Evolutionary conservation across 2,797 vertebrate genomes (phyloP).

Genomic region (Macroramphosus scolopax): DNA sequence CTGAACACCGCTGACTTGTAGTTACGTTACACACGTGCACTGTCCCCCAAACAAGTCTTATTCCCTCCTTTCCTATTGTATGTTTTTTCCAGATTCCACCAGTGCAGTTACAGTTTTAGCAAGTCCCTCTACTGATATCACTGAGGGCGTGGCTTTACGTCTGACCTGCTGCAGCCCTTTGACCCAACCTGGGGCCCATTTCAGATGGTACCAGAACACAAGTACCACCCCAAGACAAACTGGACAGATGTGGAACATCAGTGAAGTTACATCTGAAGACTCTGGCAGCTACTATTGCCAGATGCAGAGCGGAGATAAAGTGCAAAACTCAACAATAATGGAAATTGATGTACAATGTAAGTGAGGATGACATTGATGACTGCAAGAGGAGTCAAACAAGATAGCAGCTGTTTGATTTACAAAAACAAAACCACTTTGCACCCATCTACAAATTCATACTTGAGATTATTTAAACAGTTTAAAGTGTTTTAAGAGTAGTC

Average conservation of each 20-base stretch:
- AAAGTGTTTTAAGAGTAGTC: too few relatives aligned
- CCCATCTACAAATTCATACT: too few relatives aligned
- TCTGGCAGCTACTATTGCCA: slow-evolving; percentile 64
- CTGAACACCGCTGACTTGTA: too few relatives aligned
- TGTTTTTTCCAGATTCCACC: slow-evolving; percentile 34
- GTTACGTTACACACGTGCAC: too few relatives aligned
- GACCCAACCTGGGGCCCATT: not conserved
- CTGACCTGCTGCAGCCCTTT: slow-evolving; percentile 58
- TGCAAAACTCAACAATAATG: slow-evolving; percentile 42
- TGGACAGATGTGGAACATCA: slow-evolving; percentile 49
- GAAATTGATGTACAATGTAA: slow-evolving; percentile 57
- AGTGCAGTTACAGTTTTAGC: slow-evolving; percentile 24
- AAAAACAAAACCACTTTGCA: too few relatives aligned
- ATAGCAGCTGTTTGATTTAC: too few relatives aligned
- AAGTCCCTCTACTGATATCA: slow-evolving; percentile 36
- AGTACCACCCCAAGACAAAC: not conserved
- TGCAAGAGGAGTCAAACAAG: too few relatives aligned
- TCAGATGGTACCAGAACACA: slow-evolving; percentile 55
- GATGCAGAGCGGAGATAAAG: slow-evolving; percentile 34
- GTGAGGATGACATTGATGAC: slow-evolving; percentile 12
- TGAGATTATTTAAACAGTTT: too few relatives aligned
- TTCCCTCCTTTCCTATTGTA: not conserved
- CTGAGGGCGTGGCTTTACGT: slow-evolving; percentile 32
- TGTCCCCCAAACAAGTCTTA: too few relatives aligned
- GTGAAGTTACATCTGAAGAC: slow-evolving; percentile 16